A percentile compares a stretch with the other conserved stretches of the same genome.
Conservation (phyloP, 2,113 vertebrate species). For the Trematomus loennbergii region DNA sequence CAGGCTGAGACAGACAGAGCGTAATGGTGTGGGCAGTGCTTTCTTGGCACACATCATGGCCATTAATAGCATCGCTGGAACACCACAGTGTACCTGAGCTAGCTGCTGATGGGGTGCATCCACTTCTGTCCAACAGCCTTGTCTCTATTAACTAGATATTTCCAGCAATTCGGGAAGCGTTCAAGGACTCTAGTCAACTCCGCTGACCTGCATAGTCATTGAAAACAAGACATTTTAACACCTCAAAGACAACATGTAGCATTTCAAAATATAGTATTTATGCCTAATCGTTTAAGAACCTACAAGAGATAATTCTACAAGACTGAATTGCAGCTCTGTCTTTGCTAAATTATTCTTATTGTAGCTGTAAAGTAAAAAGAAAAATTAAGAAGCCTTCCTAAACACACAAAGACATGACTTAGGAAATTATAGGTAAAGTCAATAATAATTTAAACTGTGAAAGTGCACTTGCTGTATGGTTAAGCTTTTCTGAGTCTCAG, state of each 20-base stretch:
- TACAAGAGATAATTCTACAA: too few species aligned
- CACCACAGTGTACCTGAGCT: conserved; percentile 10
- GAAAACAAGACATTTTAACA: not conserved
- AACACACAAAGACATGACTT: not conserved
- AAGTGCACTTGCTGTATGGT: not conserved
- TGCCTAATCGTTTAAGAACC: not conserved
- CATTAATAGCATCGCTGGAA: conserved; percentile 37
- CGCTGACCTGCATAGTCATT: not conserved
- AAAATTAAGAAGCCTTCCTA: not conserved
- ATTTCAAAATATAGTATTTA: too few species aligned
- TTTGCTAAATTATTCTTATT: not conserved
- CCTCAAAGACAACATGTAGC: not conserved
- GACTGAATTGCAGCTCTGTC: not conserved
- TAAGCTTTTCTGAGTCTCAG: conserved; percentile 7
- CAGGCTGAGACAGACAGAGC: conserved; percentile 24
- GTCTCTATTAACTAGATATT: conserved; percentile 4
- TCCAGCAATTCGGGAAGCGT: conserved; percentile 5
- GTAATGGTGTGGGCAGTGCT: conserved; percentile 22
- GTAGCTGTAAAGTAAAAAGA: conserved; percentile 30
- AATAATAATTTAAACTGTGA: conserved; percentile 9
- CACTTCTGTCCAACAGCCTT: conserved; percentile 5
- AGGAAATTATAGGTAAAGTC: conserved; percentile 4
- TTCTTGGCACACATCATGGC: conserved; percentile 24
- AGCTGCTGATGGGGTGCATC: conserved; percentile 19
- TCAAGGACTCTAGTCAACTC: not conserved